phyloP scores from a whole-genome alignment of 2,888 invertebrate species.

The Parelbella ahira region DNA sequence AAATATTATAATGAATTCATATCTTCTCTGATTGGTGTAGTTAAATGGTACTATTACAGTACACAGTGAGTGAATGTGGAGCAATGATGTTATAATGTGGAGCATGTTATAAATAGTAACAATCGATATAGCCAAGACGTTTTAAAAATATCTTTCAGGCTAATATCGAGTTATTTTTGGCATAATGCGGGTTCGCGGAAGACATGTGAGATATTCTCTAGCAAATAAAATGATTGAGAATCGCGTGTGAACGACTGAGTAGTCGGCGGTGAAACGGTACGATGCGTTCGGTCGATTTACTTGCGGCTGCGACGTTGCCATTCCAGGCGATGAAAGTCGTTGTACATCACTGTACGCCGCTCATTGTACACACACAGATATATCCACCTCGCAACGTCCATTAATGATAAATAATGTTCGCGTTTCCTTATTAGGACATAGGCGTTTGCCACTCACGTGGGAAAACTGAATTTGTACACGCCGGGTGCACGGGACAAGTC shows the following conservation, averaged over 20 bases:
- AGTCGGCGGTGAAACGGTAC: slow-evolving; percentile 53
- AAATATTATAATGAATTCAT: too few species aligned
- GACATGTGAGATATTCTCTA: slow-evolving; percentile 11
- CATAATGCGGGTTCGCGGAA: too few species aligned
- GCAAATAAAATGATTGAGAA: slow-evolving; percentile 33
- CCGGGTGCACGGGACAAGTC: slow-evolving; percentile 19
- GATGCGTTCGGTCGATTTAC: slow-evolving; percentile 46
- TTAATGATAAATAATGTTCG: slow-evolving; percentile 18
- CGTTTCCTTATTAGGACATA: slow-evolving; percentile 18
- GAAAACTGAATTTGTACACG: slow-evolving; percentile 14
- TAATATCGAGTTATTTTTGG: slow-evolving; percentile 11
- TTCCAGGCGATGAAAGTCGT: slow-evolving; percentile 74
- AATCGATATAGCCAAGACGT: slow-evolving; percentile 18
- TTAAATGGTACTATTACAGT: too few species aligned
- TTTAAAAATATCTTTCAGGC: slow-evolving; percentile 8
- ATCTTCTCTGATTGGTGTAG: too few species aligned
- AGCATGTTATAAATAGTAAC: slow-evolving; percentile 10
- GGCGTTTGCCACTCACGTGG: slow-evolving; percentile 14
- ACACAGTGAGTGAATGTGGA: slow-evolving; percentile 16
- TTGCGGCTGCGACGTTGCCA: slow-evolving; percentile 59
- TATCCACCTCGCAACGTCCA: neutral
- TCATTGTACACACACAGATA: slow-evolving; percentile 9
- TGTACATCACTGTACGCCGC: slow-evolving; percentile 42
- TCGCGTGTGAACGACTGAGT: slow-evolving; percentile 34
- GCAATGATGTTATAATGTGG: slow-evolving; percentile 19